A percentile compares a stretch with the other conserved stretches of the same genome.
phyloP scores from a whole-genome alignment of 1,140 invertebrate genomes.

The Habropoda laboriosa region DNA sequence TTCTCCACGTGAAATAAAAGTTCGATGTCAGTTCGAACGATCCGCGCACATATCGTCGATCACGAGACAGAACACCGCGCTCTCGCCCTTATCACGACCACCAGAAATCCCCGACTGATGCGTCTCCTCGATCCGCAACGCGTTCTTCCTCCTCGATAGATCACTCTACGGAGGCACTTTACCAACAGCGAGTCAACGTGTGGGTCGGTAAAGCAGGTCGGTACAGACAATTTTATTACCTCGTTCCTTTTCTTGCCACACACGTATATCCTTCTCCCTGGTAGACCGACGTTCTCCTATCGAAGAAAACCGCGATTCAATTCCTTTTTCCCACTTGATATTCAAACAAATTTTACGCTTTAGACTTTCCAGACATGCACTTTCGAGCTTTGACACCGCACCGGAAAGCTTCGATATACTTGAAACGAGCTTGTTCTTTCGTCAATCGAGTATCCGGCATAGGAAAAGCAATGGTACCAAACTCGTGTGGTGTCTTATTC shows the following conservation, averaged over 20 bases:
- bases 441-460: not conserved
- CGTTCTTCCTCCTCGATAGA: slow-evolving; percentile 49
- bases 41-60: slow-evolving; percentile 38
- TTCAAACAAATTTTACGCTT: not conserved
- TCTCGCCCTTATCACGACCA: slow-evolving; percentile 59
- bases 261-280: slow-evolving; percentile 22
- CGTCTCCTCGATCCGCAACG: slow-evolving; percentile 24
- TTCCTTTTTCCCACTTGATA: too few relatives aligned
- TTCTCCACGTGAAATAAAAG: not conserved
- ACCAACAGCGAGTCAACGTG: slow-evolving; percentile 45
- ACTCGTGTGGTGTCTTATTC: not conserved
- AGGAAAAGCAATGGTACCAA: not conserved
- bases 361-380: not conserved
- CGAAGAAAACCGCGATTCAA: too few relatives aligned
- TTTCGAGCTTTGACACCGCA: not conserved
- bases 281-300: not conserved
- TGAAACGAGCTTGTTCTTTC: not conserved
- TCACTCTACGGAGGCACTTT: slow-evolving; percentile 46
- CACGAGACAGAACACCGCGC: slow-evolving; percentile 38
- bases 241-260: slow-evolving; percentile 23
- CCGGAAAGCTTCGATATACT: not conserved
- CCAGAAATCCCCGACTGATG: slow-evolving; percentile 56
- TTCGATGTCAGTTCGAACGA: slow-evolving; percentile 23
- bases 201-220: slow-evolving; percentile 54
- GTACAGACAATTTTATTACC: slow-evolving; percentile 43